Evolutionary conservation across 2,888 invertebrate genomes (phyloP), one percentile per base, ranked within the genome.

Genomic region (Ormyrus rosae): DNA sequence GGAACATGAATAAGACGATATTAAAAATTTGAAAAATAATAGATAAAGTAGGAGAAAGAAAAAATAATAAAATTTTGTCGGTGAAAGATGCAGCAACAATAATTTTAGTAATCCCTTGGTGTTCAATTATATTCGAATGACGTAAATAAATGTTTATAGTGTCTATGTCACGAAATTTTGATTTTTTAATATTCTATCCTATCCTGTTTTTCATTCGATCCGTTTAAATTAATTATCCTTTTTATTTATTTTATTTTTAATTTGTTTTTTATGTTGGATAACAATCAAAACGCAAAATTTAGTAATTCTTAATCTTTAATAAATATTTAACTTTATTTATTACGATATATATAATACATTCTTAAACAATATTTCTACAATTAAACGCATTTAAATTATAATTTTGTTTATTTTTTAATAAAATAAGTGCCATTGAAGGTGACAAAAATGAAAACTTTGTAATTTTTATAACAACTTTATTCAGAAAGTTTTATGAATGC

Each of bases 81-180:
- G 68, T 11, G 55, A 13, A 77, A 71, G 70, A 53, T 78, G 61
- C 64, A 61, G 63, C 83, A 85, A 87, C 83, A 85, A 86, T 86
- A 86, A 89, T 87, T 85, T 86, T 89, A 89, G 89, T 84, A 85
- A 86, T 88, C 90, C 88, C 84, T 90, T 85, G 89, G 90, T 90
- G 90, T 90, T 90, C 90, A 89, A 89, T 88, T 90, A 89, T 90
- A 90, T 89, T 90, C 89, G 89, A 87, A 88, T 89, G 87, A 88
- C 87, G 86, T 89, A 88, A 86, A 89, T 90, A 90, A 90, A 90
- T 90, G 89, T 90, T 90, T 88, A 90, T 88, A 89, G 88, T 88
- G 86, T 88, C 87, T 84, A 84, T 80, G 68, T 74, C 74, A 68
- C 56, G 60, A 80, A 64, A 61, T 74, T 58, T 50, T 51, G 10